A percentile compares a stretch with the other conserved stretches of the same genome.
Conservation (phyloP, 2,797 vertebrate genomes). For the Austrolebias charrua region DNA sequence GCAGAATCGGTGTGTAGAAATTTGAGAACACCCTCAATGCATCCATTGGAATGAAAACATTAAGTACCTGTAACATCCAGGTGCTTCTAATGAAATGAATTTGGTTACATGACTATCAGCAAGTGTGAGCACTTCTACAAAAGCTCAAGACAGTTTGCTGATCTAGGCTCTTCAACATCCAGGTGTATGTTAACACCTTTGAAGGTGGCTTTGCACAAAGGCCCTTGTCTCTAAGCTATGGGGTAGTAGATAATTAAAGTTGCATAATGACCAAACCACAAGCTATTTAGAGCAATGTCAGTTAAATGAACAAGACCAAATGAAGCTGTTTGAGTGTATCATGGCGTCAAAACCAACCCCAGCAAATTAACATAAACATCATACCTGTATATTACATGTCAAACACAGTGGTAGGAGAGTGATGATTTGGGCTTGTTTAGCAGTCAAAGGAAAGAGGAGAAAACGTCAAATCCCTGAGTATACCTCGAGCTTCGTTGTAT, state of each 20-base stretch:
- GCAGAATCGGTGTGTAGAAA: not conserved
- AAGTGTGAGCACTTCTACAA: not conserved
- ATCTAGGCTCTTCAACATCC: not conserved
- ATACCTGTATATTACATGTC: not conserved
- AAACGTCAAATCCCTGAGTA: not conserved
- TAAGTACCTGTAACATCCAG: not conserved
- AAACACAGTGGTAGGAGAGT: not conserved
- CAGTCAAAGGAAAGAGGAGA: not conserved
- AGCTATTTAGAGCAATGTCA: no score
- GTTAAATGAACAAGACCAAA: no score
- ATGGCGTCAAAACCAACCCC: not conserved
- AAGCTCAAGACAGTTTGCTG: not conserved
- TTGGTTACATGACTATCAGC: not conserved
- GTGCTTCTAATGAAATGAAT: not conserved
- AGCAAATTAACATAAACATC: not conserved
- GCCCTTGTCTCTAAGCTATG: no score
- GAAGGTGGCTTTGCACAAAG: no score
- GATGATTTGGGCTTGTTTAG: not conserved
- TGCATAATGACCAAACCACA: no score
- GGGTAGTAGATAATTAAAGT: no score
- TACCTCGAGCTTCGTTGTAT: not conserved
- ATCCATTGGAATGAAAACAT: not conserved
- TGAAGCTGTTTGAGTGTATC: no score
- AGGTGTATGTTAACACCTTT: not conserved
- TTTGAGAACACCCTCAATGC: not conserved